Evolutionary conservation across 2,888 invertebrate genomes (phyloP).

Genomic region (Ennomos quercinarius): DNA sequence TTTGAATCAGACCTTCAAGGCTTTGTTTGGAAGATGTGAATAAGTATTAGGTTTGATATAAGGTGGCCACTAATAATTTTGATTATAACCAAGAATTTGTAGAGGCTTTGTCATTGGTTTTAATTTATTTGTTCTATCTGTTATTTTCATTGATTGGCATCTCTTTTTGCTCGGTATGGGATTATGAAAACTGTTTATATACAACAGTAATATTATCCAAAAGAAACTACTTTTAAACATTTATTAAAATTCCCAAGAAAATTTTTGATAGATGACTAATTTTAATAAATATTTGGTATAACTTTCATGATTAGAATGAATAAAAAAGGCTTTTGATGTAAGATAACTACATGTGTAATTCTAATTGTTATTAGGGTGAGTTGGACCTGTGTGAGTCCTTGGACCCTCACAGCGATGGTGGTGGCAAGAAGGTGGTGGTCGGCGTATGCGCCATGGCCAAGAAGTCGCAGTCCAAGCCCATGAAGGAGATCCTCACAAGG

Average conservation of each 20-base stretch:
- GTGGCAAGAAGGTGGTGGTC: constrained; percentile 96
- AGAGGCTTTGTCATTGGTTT: too few relatives aligned
- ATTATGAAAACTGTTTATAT: constrained; percentile 3
- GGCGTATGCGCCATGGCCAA: constrained; percentile 99
- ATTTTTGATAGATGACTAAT: too few relatives aligned
- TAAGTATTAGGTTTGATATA: constrained; percentile 1
- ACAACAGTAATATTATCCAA: neutral
- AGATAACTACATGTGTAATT: too few relatives aligned
- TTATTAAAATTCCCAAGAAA: too few relatives aligned
- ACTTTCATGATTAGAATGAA: too few relatives aligned
- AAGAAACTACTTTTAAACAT: too few relatives aligned
- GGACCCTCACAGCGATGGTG: constrained; percentile 86
- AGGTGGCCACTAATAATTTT: constrained; percentile 19
- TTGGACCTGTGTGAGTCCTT: constrained; percentile 90
- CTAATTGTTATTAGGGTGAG: constrained; percentile 86
- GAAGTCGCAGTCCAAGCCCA: constrained; percentile 99
- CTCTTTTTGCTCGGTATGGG: constrained; percentile 4
- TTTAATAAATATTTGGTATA: too few relatives aligned
- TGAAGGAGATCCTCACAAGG: constrained; percentile 98
- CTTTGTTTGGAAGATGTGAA: constrained; percentile 7
- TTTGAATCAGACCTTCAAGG: constrained; percentile 15
- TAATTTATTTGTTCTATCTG: too few relatives aligned
- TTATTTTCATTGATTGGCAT: neutral
- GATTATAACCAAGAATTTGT: neutral
- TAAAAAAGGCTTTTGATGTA: too few relatives aligned